Conservation (phyloP, 2,113 vertebrate genomes). For the Melospiza georgiana region DNA sequence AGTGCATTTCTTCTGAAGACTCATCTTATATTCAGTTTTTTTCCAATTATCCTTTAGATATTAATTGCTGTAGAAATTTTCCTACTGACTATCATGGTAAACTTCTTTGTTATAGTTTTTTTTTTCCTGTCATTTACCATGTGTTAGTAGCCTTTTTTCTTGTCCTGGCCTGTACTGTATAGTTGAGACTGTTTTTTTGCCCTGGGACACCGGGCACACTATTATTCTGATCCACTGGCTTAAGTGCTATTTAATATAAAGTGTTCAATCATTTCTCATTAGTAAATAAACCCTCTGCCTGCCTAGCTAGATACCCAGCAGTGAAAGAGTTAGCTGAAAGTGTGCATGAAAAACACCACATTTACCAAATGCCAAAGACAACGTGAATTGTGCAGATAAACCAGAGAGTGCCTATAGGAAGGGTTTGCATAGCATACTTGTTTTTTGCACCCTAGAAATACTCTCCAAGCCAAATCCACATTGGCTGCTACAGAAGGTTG, state of each 20-base stretch:
- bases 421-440: not conserved
- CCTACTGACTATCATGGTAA: not conserved
- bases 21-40: not conserved
- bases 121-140: not conserved
- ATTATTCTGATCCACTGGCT: not conserved
- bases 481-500: conserved; percentile 34
- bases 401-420: not conserved
- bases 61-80: not conserved
- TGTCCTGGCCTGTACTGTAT: not conserved
- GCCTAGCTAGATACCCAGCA: not conserved
- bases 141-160: not conserved
- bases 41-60: not conserved
- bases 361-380: not conserved
- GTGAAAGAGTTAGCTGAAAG: not conserved
- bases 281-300: not conserved
- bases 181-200: not conserved
- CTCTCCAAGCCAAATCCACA: not conserved
- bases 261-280: not conserved
- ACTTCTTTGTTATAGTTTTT: not conserved
- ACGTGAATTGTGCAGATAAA: not conserved
- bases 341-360: not conserved
- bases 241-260: not conserved
- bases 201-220: not conserved
- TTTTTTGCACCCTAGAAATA: not conserved
- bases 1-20: not conserved